Percentiles rank a stretch among this genome's conserved stretches.
phyloP scores from a whole-genome alignment of 2,888 invertebrate genomes.

The Ichneumon xanthorius region DNA sequence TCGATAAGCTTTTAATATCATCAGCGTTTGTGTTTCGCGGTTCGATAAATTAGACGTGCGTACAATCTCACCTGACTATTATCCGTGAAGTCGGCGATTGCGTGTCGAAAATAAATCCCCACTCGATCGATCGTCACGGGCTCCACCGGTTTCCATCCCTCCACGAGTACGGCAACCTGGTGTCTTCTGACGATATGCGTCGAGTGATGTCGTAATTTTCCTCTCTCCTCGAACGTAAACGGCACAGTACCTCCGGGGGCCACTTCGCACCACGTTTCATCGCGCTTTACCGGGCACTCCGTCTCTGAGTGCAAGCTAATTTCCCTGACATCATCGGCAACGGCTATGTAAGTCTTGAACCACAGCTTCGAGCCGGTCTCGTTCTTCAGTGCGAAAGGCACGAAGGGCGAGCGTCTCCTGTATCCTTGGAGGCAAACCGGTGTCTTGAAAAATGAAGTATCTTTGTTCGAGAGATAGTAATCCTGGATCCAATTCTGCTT shows the following conservation, averaged over 20 bases:
- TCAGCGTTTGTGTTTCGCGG: neutral
- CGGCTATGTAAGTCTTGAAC: constrained; percentile 93
- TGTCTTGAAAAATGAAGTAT: constrained; percentile 75
- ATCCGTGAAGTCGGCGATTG: constrained; percentile 80
- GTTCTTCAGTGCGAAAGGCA: constrained; percentile 97
- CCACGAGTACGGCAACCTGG: constrained; percentile 95
- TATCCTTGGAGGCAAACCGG: constrained; percentile 87
- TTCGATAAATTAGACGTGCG: neutral
- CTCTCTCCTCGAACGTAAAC: constrained; percentile 93
- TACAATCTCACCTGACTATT: constrained; percentile 69
- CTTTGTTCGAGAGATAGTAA: constrained; percentile 86
- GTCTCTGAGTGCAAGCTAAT: constrained; percentile 77
- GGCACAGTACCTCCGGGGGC: constrained; percentile 91
- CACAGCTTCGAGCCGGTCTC: constrained; percentile 94
- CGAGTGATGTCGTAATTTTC: constrained; percentile 90
- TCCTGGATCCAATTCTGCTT: constrained; percentile 95
- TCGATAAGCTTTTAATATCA: neutral
- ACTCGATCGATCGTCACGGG: constrained; percentile 98
- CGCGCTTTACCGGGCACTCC: constrained; percentile 83
- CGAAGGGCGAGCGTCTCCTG: constrained; percentile 94
- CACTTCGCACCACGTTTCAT: constrained; percentile 90
- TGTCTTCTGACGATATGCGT: constrained; percentile 93
- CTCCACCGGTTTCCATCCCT: constrained; percentile 94
- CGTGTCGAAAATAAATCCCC: constrained; percentile 95
- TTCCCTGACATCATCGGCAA: constrained; percentile 86